Conservation (phyloP, 2,113 vertebrate species). For the Tor tambroides region DNA sequence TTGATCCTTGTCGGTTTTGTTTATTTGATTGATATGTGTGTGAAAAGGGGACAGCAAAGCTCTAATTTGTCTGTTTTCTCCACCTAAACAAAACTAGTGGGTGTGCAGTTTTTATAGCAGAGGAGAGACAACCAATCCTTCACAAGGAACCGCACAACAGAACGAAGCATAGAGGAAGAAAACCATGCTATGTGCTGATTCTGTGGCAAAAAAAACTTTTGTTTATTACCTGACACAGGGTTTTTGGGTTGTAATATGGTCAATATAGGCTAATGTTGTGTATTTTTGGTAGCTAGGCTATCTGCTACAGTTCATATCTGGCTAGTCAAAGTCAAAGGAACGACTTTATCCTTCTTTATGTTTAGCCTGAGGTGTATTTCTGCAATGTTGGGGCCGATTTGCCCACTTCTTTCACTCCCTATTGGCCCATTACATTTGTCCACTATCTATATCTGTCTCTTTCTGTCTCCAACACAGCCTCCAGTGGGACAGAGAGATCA, state of each 20-base stretch:
- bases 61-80: conserved; percentile 58
- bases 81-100: conserved; percentile 50
- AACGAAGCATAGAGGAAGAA: neutral
- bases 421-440: conserved; percentile 1
- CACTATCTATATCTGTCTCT: conserved; percentile 7
- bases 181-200: neutral
- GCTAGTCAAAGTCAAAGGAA: neutral
- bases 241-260: neutral
- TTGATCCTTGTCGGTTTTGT: conserved; percentile 20
- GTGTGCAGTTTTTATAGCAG: conserved; percentile 60
- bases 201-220: neutral
- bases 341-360: neutral
- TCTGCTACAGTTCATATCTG: conserved; percentile 29
- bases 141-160: conserved; percentile 23
- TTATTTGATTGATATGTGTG: conserved; percentile 45
- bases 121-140: conserved; percentile 29
- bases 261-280: neutral
- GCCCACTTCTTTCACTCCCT: conserved; percentile 14
- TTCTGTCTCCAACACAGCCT: conserved; percentile 15
- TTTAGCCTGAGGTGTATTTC: conserved; percentile 18
- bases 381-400: neutral
- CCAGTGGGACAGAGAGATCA: conserved; percentile 6
- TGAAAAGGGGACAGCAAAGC: conserved; percentile 51
- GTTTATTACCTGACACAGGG: neutral
- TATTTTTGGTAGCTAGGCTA: neutral